Evolutionary conservation across 2,888 invertebrate species (phyloP).

Genomic region (Corbicula japonica): DNA sequence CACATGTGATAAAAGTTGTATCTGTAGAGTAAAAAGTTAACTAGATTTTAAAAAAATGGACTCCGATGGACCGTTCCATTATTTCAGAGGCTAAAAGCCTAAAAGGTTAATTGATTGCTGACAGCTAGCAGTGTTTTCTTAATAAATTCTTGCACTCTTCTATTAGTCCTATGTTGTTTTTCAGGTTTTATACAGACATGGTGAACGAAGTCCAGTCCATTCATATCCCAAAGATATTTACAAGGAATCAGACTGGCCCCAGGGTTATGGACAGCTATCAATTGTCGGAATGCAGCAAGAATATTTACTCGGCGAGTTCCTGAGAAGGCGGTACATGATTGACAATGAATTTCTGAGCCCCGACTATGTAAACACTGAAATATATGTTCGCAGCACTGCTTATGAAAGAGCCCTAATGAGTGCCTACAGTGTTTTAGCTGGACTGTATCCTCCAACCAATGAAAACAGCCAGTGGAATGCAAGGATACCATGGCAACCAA

Average conservation of each 20-base stretch:
- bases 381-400: slow-evolving; percentile 84
- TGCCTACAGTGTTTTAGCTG: slow-evolving; percentile 93
- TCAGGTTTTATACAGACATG: slow-evolving; percentile 92
- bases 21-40: no score
- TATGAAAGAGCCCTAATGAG: slow-evolving; percentile 90
- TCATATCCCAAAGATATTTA: slow-evolving; percentile 95
- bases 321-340: slow-evolving; percentile 54
- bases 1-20: no score
- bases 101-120: no score
- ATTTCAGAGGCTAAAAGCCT: no score
- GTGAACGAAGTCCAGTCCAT: slow-evolving; percentile 94
- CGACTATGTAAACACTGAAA: slow-evolving; percentile 67
- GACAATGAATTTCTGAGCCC: slow-evolving; percentile 58
- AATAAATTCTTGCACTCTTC: no score
- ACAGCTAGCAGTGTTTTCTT: no score
- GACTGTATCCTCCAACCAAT: slow-evolving; percentile 89
- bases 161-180: no score
- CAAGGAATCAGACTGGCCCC: slow-evolving; percentile 93
- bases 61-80: no score
- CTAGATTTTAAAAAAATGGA: no score
- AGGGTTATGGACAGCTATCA: slow-evolving; percentile 95
- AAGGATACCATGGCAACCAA: slow-evolving; percentile 84
- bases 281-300: slow-evolving; percentile 88
- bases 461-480: slow-evolving; percentile 88
- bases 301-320: slow-evolving; percentile 72